Conservation (phyloP, 2,797 vertebrate species). For the Meda fulgida region DNA sequence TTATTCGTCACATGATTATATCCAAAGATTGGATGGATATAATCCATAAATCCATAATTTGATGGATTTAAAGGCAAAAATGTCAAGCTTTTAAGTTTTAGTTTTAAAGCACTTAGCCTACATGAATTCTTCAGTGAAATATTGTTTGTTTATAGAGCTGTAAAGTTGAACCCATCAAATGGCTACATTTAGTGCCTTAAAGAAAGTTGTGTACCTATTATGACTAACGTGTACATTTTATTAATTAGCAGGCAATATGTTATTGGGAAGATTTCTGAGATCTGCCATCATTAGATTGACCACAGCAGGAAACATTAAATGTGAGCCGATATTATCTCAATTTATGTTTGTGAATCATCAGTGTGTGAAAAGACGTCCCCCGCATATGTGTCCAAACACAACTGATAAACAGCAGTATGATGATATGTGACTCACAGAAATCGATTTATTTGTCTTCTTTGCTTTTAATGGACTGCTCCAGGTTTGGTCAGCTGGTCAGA, state of each 20-base stretch:
- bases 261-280: neutral
- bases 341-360: slow-evolving; percentile 29
- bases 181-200: slow-evolving; percentile 16
- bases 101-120: neutral
- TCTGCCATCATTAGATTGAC: slow-evolving; percentile 5
- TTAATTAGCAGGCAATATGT: slow-evolving; percentile 7
- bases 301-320: neutral
- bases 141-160: neutral
- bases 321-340: slow-evolving; percentile 1
- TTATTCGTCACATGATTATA: too few relatives aligned
- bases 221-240: slow-evolving; percentile 34
- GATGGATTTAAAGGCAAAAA: neutral
- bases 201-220: slow-evolving; percentile 54
- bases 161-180: too few relatives aligned
- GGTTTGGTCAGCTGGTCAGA: slow-evolving; percentile 1
- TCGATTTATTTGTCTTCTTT: slow-evolving; percentile 39
- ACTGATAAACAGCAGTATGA: slow-evolving; percentile 39
- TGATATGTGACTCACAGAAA: slow-evolving; percentile 43
- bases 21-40: too few relatives aligned
- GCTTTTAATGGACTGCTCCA: neutral
- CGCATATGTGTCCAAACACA: slow-evolving; percentile 22
- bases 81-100: neutral
- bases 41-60: too few relatives aligned
- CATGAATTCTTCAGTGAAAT: neutral
- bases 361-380: neutral